A percentile compares a stretch with the other conserved stretches of the same genome.
Evolutionary conservation across 2,113 vertebrate species (phyloP).

Genomic region (Drymodes brunneopygia): DNA sequence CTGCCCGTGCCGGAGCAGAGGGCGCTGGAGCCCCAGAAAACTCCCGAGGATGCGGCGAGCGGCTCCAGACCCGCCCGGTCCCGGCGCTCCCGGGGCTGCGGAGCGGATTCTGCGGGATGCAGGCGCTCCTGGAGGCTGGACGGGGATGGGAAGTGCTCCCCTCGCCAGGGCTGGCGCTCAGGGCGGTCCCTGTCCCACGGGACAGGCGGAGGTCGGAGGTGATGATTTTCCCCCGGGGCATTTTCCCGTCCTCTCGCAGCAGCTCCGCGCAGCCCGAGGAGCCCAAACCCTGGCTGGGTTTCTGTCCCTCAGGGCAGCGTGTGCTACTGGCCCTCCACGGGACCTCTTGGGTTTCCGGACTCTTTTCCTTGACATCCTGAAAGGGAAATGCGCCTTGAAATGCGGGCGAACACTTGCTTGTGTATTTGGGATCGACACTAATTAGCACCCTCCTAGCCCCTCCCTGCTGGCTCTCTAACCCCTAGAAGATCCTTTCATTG

Average conservation of each 20-base stretch:
- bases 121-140: fast-evolving
- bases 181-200: fast-evolving
- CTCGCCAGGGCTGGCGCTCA: not conserved
- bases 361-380: not conserved
- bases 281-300: not conserved
- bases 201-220: not conserved
- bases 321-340: fast-evolving
- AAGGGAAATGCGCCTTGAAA: not conserved
- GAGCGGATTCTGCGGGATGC: fast-evolving
- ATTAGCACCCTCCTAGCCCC: not conserved
- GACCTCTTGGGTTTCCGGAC: not conserved
- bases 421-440: not conserved
- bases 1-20: conserved; percentile 35
- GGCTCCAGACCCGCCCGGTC: not conserved
- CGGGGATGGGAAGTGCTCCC: fast-evolving
- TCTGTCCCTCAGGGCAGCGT: not conserved
- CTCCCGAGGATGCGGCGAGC: not conserved
- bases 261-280: not conserved
- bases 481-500: fast-evolving
- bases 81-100: fast-evolving
- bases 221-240: not conserved
- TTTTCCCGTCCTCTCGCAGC: not conserved
- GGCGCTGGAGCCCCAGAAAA: conserved; percentile 47
- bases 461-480: not conserved
- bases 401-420: fast-evolving